phyloP scores from a whole-genome alignment of 2,888 invertebrate species.

The Melangyna quadrimaculata region DNA sequence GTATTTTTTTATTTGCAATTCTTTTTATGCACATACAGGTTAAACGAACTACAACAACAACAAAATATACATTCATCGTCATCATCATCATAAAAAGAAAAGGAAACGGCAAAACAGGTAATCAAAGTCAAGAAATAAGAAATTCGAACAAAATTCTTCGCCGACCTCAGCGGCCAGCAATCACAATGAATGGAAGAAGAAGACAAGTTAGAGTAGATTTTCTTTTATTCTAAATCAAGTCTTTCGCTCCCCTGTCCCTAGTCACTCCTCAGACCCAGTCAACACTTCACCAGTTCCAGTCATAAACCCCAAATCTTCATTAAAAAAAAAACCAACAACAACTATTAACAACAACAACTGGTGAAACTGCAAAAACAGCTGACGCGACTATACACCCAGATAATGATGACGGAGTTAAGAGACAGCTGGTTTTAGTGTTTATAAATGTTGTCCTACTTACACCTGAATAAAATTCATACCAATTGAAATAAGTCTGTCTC shows the following conservation, averaged over 20 bases:
- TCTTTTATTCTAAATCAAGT: background rate
- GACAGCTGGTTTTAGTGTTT: constrained; percentile 9
- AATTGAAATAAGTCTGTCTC: background rate
- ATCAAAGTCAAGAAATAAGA: constrained; percentile 15
- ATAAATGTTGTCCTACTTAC: background rate
- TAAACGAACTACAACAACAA: constrained; percentile 8
- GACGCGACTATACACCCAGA: constrained; percentile 1
- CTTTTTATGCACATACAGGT: constrained; percentile 21
- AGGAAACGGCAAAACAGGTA: constrained; percentile 55
- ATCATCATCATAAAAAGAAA: constrained; percentile 22
- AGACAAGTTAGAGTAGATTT: background rate
- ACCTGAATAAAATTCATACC: background rate
- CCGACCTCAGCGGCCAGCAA: background rate
- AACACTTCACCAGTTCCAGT: background rate
- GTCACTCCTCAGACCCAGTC: background rate
- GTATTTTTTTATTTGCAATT: constrained; percentile 27
- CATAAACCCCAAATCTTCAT: background rate
- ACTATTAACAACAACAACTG: background rate
- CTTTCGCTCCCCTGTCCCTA: background rate
- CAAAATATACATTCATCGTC: constrained; percentile 33
- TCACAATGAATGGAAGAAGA: constrained; percentile 16
- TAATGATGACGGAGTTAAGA: background rate
- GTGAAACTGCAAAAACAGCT: constrained; percentile 16
- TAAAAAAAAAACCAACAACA: background rate
- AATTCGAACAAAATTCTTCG: constrained; percentile 37